A percentile compares a stretch with the other conserved stretches of the same genome.
Conservation (phyloP, 1,140 invertebrate genomes). For the Zaprionus nigranus region DNA sequence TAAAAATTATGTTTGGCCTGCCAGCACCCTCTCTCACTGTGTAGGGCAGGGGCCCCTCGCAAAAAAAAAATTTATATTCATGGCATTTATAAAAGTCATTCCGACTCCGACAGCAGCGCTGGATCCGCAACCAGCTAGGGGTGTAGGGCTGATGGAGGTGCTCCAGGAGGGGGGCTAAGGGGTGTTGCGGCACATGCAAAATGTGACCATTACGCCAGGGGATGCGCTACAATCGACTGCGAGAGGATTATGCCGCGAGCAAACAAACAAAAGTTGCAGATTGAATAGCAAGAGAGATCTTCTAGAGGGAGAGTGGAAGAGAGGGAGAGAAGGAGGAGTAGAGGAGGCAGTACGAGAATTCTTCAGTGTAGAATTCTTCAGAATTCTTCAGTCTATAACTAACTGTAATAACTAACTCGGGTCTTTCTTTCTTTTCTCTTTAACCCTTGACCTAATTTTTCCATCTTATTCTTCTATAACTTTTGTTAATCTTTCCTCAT, state of each 20-base stretch:
- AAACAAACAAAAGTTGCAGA: background rate
- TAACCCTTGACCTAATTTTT: too few species aligned
- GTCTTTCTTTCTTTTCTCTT: too few species aligned
- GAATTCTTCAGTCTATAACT: background rate
- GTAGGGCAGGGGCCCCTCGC: background rate
- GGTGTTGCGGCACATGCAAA: slow-evolving; percentile 54
- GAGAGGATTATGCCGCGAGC: background rate
- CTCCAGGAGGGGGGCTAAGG: background rate
- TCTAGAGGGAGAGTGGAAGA: too few species aligned
- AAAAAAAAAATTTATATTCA: slow-evolving; percentile 62
- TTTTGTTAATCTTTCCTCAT: background rate
- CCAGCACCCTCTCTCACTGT: background rate
- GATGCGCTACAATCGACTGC: slow-evolving; percentile 43
- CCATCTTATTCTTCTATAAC: background rate
- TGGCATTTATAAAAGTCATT: slow-evolving; percentile 82
- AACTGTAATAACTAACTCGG: too few species aligned
- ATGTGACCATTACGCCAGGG: slow-evolving; percentile 56
- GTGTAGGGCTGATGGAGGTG: background rate
- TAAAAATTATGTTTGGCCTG: slow-evolving; percentile 72
- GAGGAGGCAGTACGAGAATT: background rate
- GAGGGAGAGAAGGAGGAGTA: background rate
- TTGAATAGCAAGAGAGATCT: background rate
- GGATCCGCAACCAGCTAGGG: background rate
- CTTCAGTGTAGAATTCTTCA: too few species aligned
- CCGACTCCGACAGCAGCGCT: slow-evolving; percentile 23